Evolutionary conservation across 2,888 invertebrate species (phyloP).

Genomic region (Ormyrus thymus): DNA sequence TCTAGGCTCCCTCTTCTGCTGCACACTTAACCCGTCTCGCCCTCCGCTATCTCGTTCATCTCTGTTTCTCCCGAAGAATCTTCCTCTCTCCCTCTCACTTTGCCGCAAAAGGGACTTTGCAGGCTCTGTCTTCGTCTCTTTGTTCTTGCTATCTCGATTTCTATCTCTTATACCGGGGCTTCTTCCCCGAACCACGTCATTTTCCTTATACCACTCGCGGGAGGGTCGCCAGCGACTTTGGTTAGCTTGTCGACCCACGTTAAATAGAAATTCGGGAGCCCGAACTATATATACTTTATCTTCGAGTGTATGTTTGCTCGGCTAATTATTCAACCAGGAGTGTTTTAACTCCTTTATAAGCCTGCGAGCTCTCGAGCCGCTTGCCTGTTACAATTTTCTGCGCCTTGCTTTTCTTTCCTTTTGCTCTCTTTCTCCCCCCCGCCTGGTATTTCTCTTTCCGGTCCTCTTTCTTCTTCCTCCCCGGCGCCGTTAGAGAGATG

Average conservation of each 20-base stretch:
- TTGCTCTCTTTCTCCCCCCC: not conserved
- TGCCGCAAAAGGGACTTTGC: not conserved
- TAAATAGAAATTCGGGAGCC: constrained; percentile 26
- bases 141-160: not conserved
- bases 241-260: constrained; percentile 4
- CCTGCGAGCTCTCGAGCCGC: not conserved
- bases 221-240: not conserved
- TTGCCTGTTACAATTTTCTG: not conserved
- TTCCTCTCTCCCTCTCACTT: not conserved
- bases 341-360: constrained; percentile 1
- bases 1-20: not conserved
- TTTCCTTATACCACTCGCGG: constrained; percentile 1
- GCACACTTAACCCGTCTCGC: not conserved
- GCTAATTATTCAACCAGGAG: constrained; percentile 37
- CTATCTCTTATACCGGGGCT: not conserved
- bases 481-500: not conserved
- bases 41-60: constrained; percentile 20
- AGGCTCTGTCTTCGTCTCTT: not conserved
- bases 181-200: constrained; percentile 7
- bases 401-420: not conserved
- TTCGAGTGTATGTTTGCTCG: constrained; percentile 17
- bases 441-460: not conserved
- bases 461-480: not conserved
- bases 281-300: constrained; percentile 21
- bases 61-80: not conserved